These are phyloP conservation scores for Ariopsis seemanni DNA, from an alignment of 2,113 vertebrate species.

Conservation along the genomic window DNA sequence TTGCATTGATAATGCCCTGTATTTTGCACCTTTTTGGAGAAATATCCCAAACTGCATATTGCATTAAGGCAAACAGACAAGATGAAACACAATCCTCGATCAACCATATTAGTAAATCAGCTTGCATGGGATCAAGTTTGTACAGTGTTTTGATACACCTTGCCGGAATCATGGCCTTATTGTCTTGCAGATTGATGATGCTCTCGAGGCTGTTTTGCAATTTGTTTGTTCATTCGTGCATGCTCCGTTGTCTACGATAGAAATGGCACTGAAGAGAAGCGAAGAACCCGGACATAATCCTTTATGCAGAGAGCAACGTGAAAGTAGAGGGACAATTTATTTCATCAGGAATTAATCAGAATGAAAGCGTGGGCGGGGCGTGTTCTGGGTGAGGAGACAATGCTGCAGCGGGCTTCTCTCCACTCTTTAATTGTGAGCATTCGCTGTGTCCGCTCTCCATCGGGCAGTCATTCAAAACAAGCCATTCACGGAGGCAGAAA, in stretches of 20 bases:
- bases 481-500: conserved; percentile 43
- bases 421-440: conserved; percentile 55
- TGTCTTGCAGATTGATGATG: conserved; percentile 3
- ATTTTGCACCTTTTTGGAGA: not conserved
- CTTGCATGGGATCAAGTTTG: not conserved
- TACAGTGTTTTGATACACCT: not conserved
- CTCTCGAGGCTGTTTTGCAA: not conserved
- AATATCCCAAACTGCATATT: not conserved
- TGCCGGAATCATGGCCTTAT: not conserved
- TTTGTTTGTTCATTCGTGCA: conserved; percentile 8
- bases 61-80: not conserved
- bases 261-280: conserved; percentile 9
- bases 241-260: not conserved
- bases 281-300: conserved; percentile 44
- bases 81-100: too few relatives aligned
- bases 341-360: conserved; percentile 55
- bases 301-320: conserved; percentile 40
- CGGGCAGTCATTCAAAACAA: conserved; percentile 47
- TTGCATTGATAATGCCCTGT: not conserved
- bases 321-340: conserved; percentile 49
- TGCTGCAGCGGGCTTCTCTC: conserved; percentile 18
- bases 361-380: conserved; percentile 43
- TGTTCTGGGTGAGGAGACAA: conserved; percentile 51
- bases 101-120: not conserved
- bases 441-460: conserved; percentile 44